Evolutionary conservation across 1,140 invertebrate species (phyloP).

Genomic region (Leptinotarsa texana): DNA sequence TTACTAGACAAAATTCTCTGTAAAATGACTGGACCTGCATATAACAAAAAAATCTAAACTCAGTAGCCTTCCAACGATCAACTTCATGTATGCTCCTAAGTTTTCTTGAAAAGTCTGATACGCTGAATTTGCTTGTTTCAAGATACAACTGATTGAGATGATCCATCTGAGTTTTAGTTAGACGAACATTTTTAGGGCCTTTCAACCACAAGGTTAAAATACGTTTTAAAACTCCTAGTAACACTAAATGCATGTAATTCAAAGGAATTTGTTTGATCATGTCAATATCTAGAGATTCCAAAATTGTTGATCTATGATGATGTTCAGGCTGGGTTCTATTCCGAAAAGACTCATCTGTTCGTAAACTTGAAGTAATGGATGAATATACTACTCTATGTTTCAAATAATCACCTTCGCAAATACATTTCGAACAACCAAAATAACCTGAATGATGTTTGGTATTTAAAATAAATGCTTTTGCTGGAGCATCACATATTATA

Average conservation of each 20-base stretch:
- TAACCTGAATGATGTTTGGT: slow-evolving; percentile 15
- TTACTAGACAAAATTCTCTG: background rate
- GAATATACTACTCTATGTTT: slow-evolving; percentile 11
- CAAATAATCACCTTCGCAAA: slow-evolving; percentile 10
- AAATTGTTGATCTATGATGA: slow-evolving; percentile 12
- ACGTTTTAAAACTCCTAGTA: slow-evolving; percentile 18
- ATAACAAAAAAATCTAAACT: slow-evolving; percentile 19
- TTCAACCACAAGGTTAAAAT: slow-evolving; percentile 21
- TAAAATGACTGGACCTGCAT: slow-evolving; percentile 21
- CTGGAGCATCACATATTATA: slow-evolving; percentile 15
- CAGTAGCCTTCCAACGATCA: slow-evolving; percentile 24
- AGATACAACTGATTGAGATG: slow-evolving; percentile 12
- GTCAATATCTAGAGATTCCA: slow-evolving; percentile 16
- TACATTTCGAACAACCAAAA: slow-evolving; percentile 13
- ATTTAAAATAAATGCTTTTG: slow-evolving; percentile 6
- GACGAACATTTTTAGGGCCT: slow-evolving; percentile 14
- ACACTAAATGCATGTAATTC: slow-evolving; percentile 12
- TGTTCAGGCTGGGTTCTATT: slow-evolving; percentile 17
- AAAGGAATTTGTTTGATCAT: slow-evolving; percentile 14
- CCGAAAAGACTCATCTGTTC: slow-evolving; percentile 21
- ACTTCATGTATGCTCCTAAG: slow-evolving; percentile 20
- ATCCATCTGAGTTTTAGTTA: slow-evolving; percentile 10
- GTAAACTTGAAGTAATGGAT: slow-evolving; percentile 26
- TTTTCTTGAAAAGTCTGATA: slow-evolving; percentile 21
- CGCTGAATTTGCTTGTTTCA: slow-evolving; percentile 11